phyloP scores from a whole-genome alignment of 2,888 invertebrate species.

The Leptinotarsa tumamoca region DNA sequence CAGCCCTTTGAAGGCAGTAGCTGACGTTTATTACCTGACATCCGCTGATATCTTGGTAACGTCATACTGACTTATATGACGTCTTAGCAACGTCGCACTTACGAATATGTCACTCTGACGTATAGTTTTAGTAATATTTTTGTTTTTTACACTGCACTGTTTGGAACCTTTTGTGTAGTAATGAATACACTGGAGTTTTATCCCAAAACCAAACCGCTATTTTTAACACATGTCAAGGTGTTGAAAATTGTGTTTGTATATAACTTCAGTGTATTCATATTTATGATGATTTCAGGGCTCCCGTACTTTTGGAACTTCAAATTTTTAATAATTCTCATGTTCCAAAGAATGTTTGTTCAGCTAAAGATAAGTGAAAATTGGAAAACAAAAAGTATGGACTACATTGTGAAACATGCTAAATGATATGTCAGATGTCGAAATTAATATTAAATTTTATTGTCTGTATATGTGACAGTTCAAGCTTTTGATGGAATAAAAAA shows the following conservation, averaged over 20 bases:
- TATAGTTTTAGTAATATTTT: not conserved
- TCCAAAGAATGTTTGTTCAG: not conserved
- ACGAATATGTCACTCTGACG: conserved; percentile 14
- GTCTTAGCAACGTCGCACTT: conserved; percentile 3
- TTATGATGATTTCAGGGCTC: not conserved
- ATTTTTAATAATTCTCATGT: too few species aligned
- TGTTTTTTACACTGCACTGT: not conserved
- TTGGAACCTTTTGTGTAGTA: not conserved
- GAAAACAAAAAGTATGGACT: not conserved
- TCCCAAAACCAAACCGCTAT: not conserved
- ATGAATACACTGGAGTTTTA: too few species aligned
- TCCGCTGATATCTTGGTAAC: conserved; percentile 15
- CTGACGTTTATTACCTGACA: conserved; percentile 22
- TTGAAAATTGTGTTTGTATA: not conserved
- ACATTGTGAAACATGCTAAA: conserved; percentile 6
- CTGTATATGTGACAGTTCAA: not conserved
- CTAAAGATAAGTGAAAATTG: not conserved
- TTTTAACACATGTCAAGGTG: not conserved
- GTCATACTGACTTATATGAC: conserved; percentile 9
- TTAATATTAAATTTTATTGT: not conserved
- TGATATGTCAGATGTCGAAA: not conserved
- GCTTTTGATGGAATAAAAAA: not conserved
- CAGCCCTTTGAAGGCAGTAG: conserved; percentile 17
- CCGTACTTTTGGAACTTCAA: not conserved
- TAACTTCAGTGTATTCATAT: not conserved